Conservation (phyloP, 2,888 invertebrate species). For the Phengaris alcon region DNA sequence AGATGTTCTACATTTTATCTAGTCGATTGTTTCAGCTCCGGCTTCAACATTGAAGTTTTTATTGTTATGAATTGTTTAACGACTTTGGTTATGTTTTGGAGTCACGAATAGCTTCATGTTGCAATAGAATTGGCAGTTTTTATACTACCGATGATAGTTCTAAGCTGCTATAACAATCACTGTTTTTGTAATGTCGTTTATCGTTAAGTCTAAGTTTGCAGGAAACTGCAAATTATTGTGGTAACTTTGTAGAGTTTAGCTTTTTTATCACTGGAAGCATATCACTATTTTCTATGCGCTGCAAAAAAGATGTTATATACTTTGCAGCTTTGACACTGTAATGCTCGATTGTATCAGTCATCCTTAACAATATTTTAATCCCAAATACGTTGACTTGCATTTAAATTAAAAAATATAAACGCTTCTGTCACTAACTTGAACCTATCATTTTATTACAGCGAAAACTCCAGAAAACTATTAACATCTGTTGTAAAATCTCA, state of each 20-base stretch:
- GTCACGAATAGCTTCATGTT: conserved; percentile 26
- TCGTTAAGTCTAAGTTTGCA: conserved; percentile 2
- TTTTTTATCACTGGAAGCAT: background rate
- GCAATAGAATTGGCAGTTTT: background rate
- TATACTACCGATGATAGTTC: conserved; percentile 2
- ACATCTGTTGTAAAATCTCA: conserved; percentile 67
- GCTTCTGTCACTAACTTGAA: background rate
- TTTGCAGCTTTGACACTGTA: no score
- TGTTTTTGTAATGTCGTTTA: background rate
- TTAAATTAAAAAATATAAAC: background rate
- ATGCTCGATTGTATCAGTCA: no score
- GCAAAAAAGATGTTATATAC: no score
- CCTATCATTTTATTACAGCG: conserved; percentile 46
- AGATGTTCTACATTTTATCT: conserved; percentile 70
- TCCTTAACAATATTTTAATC: no score
- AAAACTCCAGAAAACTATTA: conserved; percentile 61
- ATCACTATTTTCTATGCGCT: conserved; percentile 43
- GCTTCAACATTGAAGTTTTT: conserved; percentile 63
- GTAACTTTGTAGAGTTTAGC: background rate
- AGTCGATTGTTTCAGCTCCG: conserved; percentile 60
- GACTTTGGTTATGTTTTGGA: conserved; percentile 35
- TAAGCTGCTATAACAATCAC: conserved; percentile 11
- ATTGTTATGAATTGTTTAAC: conserved; percentile 71
- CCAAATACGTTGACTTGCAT: background rate
- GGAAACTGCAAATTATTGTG: background rate